phyloP scores from a whole-genome alignment of 2,113 vertebrate genomes.

The Semicossyphus pulcher region DNA sequence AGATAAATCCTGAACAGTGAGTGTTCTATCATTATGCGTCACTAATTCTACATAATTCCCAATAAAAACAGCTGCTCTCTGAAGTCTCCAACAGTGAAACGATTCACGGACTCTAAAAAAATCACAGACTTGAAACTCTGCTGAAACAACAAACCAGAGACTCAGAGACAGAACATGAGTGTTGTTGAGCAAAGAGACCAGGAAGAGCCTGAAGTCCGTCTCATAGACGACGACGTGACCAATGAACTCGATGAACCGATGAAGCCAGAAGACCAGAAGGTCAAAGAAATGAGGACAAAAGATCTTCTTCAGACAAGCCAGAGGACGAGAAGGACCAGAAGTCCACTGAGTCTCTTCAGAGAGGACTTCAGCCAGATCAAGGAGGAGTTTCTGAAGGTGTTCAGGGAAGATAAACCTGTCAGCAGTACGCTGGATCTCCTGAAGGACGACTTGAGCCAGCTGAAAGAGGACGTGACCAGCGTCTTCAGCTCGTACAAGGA shows the following conservation, averaged over 20 bases:
- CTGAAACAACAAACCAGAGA: no score
- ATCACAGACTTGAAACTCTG: no score
- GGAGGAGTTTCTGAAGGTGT: slow-evolving; percentile 40
- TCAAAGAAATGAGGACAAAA: not conserved
- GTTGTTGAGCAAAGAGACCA: not conserved
- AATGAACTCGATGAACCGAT: no score
- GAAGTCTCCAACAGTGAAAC: no score
- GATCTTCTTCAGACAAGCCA: not conserved
- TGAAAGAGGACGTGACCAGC: slow-evolving; percentile 36
- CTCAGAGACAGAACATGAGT: slow-evolving; percentile 27
- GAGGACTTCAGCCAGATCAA: slow-evolving; percentile 58
- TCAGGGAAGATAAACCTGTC: slow-evolving; percentile 19
- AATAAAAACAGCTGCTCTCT: not conserved
- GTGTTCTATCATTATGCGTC: no score
- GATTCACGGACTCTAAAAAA: no score
- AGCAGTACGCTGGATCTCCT: not conserved
- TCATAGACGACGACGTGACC: not conserved
- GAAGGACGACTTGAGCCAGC: slow-evolving; percentile 21
- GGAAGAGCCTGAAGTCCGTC: not conserved
- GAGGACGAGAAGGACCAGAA: not conserved
- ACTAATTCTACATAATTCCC: no score
- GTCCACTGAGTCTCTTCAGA: slow-evolving; percentile 40
- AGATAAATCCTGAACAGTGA: no score
- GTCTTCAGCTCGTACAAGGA: slow-evolving; percentile 24
- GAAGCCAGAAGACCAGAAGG: not conserved